Conservation (phyloP, 2,888 invertebrate species). For the Yponomeuta evonymella region DNA sequence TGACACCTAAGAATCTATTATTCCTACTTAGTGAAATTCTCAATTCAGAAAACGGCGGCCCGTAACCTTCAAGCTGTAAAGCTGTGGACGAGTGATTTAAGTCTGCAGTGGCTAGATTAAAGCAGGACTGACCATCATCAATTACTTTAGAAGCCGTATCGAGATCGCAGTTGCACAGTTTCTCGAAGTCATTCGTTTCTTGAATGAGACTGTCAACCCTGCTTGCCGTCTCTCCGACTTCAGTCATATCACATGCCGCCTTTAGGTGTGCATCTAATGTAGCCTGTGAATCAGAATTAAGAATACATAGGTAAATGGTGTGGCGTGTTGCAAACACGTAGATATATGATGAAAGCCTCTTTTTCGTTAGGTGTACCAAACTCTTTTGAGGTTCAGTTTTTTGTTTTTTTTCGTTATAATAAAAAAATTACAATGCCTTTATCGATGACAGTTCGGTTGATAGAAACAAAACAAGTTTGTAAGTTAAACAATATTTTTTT, state of each 20-base stretch:
- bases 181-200: constrained; percentile 87
- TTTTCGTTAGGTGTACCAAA: too few relatives aligned
- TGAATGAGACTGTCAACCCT: constrained; percentile 86
- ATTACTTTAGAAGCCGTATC: constrained; percentile 89
- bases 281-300: constrained; percentile 56
- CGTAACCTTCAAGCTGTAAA: too few relatives aligned
- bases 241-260: constrained; percentile 88
- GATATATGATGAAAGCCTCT: too few relatives aligned
- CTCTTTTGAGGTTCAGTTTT: too few relatives aligned
- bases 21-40: too few relatives aligned
- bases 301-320: too few relatives aligned
- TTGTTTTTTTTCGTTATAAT: too few relatives aligned
- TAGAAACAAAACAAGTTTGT: background rate
- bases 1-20: too few relatives aligned
- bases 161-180: constrained; percentile 87
- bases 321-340: too few relatives aligned
- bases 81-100: too few relatives aligned
- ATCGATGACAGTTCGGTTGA: background rate
- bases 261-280: constrained; percentile 88
- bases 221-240: constrained; percentile 90
- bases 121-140: constrained; percentile 67
- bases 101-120: background rate
- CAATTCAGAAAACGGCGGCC: too few relatives aligned
- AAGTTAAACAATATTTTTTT: background rate
- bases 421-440: too few relatives aligned